Evolutionary conservation across 2,888 invertebrate species (phyloP), one percentile per base, ranked within the genome.

Genomic region (Acleris holmiana): DNA sequence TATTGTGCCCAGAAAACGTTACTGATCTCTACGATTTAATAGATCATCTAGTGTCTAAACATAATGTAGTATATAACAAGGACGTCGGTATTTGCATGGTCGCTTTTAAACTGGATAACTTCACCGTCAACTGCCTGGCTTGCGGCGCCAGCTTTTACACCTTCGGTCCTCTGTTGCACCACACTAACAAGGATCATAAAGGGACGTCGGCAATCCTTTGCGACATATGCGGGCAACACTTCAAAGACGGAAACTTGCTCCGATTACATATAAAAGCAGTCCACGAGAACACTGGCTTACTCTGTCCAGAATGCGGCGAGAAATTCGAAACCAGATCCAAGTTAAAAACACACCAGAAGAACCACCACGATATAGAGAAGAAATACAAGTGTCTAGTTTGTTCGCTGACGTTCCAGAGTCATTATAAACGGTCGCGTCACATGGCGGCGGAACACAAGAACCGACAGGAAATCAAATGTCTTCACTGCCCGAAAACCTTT

Each of bases 381-480:
- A 93, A 91, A 35, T 93, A 88, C 71, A 91, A 91, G 59, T 95
- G 94, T 68, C 74, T 89, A 3, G 80, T 89, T 0, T 93, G 93
- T 55, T 69, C 89, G 0, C 76, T 83, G 41, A 83, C 74, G 0
- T 93, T 93, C 53, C 81, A 83, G 29, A 89, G 87, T n/a, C 86
- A 88, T 55, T 89, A 89, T 61, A 88, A 86, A 57, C 71, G 90
- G 3, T 90, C 89, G 0, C 69, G 85, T 15, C 91, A 92, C 51
- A 91, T 91, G 91, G 89, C 85, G 0, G 71, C 82, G 0, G 90
- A 88, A 4, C 91, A 91, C 49, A 87, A 89, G 62, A 91, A 85
- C 59, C 72, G 89, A 0, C 78, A 83, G 49, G 88, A 87, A 67
- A 80, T 91, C 21, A 91, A 92, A 69, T 93, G 93, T 65, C 75